These are phyloP conservation scores for Eurystomus glaucurus DNA, from an alignment of 2,797 vertebrate genomes.

Conservation along the genomic window DNA sequence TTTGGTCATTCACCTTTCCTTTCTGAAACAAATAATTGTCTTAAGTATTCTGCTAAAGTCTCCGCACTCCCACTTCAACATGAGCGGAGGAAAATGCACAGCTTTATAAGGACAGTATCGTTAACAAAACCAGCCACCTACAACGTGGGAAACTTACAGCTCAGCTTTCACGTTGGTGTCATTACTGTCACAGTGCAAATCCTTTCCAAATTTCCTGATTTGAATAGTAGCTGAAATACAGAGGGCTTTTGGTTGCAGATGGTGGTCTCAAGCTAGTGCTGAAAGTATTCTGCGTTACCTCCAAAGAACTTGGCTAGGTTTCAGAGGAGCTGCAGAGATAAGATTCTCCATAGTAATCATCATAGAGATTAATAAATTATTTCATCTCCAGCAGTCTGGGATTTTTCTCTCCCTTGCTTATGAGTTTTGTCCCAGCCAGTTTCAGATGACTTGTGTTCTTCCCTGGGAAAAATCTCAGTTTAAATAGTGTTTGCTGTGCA, in stretches of 20 bases:
- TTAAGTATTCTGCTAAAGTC: neutral
- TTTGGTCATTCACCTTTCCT: neutral
- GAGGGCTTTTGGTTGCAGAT: neutral
- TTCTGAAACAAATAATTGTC: neutral
- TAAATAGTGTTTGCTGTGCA: conserved; percentile 2
- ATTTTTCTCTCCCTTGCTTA: neutral
- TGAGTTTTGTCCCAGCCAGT: conserved; percentile 22
- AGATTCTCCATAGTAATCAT: conserved; percentile 7
- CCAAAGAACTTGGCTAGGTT: conserved; percentile 23
- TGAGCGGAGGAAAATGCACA: neutral
- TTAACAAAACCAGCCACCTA: neutral
- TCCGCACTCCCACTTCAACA: neutral
- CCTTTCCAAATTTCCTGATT: neutral
- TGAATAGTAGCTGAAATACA: conserved; percentile 10
- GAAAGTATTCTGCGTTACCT: conserved; percentile 12
- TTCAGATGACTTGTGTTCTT: conserved; percentile 27
- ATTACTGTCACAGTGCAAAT: neutral
- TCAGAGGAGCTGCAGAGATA: conserved; percentile 32
- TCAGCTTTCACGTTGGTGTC: neutral
- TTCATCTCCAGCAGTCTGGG: conserved; percentile 46
- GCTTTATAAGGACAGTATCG: neutral
- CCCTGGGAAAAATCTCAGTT: conserved; percentile 41
- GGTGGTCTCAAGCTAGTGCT: neutral
- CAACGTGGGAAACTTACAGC: neutral
- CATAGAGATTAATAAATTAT: conserved; percentile 34